These are phyloP conservation scores for Trididemnum clinides DNA, from an alignment of 23 tunicate genomes.

Conservation along the genomic window DNA sequence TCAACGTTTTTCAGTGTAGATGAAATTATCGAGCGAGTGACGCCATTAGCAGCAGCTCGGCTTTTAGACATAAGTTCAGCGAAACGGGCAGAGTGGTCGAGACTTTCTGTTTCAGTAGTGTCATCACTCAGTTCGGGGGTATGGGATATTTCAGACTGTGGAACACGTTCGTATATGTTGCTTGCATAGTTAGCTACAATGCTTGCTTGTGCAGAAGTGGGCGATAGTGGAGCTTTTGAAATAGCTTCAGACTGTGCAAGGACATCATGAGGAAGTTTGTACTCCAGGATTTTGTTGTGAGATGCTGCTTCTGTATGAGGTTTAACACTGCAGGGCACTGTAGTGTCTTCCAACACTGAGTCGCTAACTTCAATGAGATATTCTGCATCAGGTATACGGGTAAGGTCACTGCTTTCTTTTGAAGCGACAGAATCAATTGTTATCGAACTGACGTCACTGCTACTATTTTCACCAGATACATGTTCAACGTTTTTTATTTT, in stretches of 20 bases:
- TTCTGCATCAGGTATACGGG: background rate
- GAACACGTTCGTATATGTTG: conserved; percentile 72
- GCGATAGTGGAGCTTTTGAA: background rate
- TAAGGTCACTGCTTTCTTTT: background rate
- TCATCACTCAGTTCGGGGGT: conserved; percentile 60
- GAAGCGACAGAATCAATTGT: conserved; percentile 29
- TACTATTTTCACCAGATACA: background rate
- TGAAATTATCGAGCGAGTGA: background rate
- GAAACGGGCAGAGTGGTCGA: conserved; percentile 9
- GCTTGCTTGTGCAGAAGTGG: conserved; percentile 37
- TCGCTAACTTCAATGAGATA: conserved; percentile 38
- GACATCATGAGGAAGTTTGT: conserved; percentile 55
- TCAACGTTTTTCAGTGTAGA: background rate
- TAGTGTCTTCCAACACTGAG: conserved; percentile 49
- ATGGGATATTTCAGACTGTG: conserved; percentile 17
- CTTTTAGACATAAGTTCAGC: background rate
- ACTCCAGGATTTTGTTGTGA: conserved; percentile 21
- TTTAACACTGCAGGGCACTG: conserved; percentile 30
- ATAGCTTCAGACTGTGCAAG: background rate
- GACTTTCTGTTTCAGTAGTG: conserved; percentile 73
- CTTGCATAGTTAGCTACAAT: conserved; percentile 67
- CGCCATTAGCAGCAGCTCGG: background rate
- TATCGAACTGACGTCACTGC: conserved; percentile 44
- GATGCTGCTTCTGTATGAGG: background rate
- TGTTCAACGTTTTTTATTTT: conserved; percentile 16